A percentile compares a stretch with the other conserved stretches of the same genome.
Conservation (phyloP, 2,113 vertebrate species). For the Clarias magur region DNA sequence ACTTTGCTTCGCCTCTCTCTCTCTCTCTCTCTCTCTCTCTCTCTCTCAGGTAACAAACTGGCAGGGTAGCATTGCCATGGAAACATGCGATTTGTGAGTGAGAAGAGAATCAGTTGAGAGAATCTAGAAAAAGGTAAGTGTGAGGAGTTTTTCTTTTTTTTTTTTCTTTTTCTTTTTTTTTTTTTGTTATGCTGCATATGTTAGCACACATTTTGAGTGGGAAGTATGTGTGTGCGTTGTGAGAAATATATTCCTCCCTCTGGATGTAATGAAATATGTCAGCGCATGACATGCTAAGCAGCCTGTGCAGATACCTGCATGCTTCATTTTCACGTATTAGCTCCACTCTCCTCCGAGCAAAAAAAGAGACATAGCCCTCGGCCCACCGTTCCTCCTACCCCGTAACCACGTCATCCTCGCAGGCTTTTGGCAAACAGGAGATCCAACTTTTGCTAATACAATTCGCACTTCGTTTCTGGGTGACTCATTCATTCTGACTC, state of each 20-base stretch:
- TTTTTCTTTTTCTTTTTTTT: slow-evolving; percentile 44
- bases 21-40: slow-evolving; percentile 16
- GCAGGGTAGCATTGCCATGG: slow-evolving; percentile 55
- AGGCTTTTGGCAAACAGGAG: slow-evolving; percentile 24
- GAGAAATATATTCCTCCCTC: slow-evolving; percentile 40
- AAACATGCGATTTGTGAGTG: slow-evolving; percentile 57
- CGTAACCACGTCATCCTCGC: slow-evolving; percentile 21
- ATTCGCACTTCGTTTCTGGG: slow-evolving; percentile 23
- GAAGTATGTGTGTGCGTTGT: slow-evolving; percentile 40
- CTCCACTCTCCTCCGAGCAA: slow-evolving; percentile 16
- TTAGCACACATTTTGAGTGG: slow-evolving; percentile 49
- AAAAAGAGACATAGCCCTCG: slow-evolving; percentile 18
- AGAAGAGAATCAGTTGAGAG: slow-evolving; percentile 55
- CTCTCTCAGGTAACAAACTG: slow-evolving; percentile 53
- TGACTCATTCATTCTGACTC: slow-evolving; percentile 44
- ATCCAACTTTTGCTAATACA: slow-evolving; percentile 43
- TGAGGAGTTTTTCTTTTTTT: slow-evolving; percentile 7
- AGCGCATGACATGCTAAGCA: slow-evolving; percentile 46
- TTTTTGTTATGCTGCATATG: slow-evolving; percentile 46
- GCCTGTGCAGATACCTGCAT: slow-evolving; percentile 44
- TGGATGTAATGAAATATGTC: slow-evolving; percentile 48
- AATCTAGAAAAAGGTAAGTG: slow-evolving; percentile 55
- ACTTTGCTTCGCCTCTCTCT: slow-evolving; percentile 29
- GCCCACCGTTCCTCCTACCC: slow-evolving; percentile 40
- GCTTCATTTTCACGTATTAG: slow-evolving; percentile 50